Evolutionary conservation across 2,113 vertebrate species (phyloP).

Genomic region (Apteryx owenii): DNA sequence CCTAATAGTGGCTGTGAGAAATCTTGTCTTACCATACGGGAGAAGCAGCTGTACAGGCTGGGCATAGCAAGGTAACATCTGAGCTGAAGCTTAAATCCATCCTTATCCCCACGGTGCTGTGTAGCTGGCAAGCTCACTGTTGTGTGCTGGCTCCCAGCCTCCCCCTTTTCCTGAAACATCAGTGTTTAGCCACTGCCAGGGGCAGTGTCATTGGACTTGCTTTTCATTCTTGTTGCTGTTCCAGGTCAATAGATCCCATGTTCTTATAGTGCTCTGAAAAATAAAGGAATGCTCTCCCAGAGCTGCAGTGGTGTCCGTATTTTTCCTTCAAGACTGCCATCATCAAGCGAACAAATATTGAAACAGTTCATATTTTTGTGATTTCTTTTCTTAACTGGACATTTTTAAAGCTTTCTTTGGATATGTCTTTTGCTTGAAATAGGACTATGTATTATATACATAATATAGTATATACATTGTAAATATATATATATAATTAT

Average conservation of each 20-base stretch:
- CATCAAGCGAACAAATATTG: background rate
- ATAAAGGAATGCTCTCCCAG: background rate
- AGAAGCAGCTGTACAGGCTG: background rate
- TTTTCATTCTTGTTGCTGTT: background rate
- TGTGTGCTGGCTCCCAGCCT: background rate
- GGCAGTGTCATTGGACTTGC: background rate
- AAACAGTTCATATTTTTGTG: background rate
- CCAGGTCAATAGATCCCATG: background rate
- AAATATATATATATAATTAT: too few relatives aligned
- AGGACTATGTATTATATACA: background rate
- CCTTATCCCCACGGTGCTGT: background rate
- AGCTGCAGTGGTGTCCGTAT: background rate
- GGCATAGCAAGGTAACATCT: background rate
- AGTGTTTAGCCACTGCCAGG: conserved; percentile 15
- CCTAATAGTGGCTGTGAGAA: background rate
- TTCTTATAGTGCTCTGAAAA: background rate
- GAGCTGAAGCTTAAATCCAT: background rate
- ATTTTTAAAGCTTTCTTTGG: background rate
- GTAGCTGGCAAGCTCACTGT: background rate
- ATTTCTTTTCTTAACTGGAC: background rate
- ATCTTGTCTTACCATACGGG: fast-evolving
- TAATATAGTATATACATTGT: too few relatives aligned
- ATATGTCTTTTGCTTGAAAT: background rate
- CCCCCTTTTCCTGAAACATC: background rate
- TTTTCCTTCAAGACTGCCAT: background rate